A percentile compares a stretch with the other conserved stretches of the same genome.
phyloP scores from a whole-genome alignment of 1,140 invertebrate species.

The Drosophila leontia region DNA sequence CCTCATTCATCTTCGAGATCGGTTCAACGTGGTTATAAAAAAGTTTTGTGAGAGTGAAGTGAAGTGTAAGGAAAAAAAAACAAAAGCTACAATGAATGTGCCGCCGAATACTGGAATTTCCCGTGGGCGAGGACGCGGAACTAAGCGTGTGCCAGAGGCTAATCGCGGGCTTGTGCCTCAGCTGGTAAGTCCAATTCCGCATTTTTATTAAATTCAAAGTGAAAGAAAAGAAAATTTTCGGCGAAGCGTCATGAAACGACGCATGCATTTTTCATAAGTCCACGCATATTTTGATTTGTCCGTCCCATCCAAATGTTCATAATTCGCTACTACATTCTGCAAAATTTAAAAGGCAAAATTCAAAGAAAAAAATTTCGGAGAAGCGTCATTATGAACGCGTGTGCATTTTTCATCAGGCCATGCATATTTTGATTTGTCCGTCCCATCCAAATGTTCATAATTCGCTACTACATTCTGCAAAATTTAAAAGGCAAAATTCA shows the following conservation, averaged over 20 bases:
- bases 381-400: neutral
- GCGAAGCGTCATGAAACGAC: neutral
- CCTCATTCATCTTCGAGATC: neutral
- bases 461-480: no score
- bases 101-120: slow-evolving; percentile 25
- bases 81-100: slow-evolving; percentile 27
- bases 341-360: neutral
- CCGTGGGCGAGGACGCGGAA: slow-evolving; percentile 50
- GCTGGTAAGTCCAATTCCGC: slow-evolving; percentile 29
- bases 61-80: neutral
- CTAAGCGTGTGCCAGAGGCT: slow-evolving; percentile 12
- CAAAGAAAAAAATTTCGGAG: no score
- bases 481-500: neutral
- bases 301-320: neutral
- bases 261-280: neutral
- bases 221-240: neutral
- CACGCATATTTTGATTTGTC: neutral
- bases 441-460: neutral
- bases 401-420: neutral
- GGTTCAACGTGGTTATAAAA: neutral
- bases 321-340: no score
- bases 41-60: neutral
- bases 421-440: neutral
- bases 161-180: slow-evolving; percentile 2
- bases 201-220: neutral